Evolutionary conservation across 2,797 vertebrate species (phyloP).

Genomic region (Luscinia megarhynchos): DNA sequence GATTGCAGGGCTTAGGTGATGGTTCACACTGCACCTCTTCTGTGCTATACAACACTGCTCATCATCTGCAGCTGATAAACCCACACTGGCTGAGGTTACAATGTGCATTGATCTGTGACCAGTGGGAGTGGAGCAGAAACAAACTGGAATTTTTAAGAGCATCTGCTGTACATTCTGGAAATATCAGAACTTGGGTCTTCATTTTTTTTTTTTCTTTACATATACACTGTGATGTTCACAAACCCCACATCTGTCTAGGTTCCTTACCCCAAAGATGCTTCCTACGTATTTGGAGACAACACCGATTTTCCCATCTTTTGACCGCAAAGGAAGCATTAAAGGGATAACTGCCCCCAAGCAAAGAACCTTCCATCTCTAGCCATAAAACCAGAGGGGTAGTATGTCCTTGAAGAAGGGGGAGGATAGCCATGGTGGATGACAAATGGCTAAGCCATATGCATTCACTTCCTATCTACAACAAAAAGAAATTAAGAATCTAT

Average conservation of each 20-base stretch:
- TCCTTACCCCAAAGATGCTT: neutral
- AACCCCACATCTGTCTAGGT: neutral
- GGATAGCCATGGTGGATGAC: neutral
- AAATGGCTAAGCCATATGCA: neutral
- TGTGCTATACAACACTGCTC: too few relatives aligned
- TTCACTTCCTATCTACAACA: neutral
- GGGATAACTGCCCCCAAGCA: neutral
- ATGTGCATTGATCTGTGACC: neutral
- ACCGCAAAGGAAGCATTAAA: neutral
- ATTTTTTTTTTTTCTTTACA: neutral
- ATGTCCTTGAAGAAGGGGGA: neutral
- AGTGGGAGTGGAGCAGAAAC: neutral
- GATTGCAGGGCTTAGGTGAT: neutral
- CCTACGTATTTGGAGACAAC: neutral
- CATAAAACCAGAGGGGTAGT: neutral
- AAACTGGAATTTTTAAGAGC: neutral
- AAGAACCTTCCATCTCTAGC: neutral
- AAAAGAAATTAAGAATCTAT: neutral
- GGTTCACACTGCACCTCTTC: neutral
- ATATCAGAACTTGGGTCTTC: neutral
- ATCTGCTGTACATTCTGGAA: neutral
- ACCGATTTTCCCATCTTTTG: neutral
- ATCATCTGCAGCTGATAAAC: neutral
- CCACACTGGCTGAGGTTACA: accelerated
- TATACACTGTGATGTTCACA: neutral